Base-by-base conservation (phyloP, 1,140 invertebrate genomes). In the Pseudomyrmex concolor region DNA sequence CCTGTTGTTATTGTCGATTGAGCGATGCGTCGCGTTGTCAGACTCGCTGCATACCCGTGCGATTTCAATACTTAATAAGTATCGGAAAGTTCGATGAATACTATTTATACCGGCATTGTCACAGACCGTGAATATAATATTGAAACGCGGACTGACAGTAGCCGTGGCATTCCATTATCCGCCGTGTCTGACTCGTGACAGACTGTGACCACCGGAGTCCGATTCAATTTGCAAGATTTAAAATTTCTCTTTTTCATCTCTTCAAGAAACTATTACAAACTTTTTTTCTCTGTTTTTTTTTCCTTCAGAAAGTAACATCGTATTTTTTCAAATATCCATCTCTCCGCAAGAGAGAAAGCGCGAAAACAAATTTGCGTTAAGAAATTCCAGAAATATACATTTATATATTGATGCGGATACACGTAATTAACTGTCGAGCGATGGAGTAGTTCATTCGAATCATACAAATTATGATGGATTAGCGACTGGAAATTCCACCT, bases 381-480 rank as follows among this genome's bases (percentile, higher is more conserved):
- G 54, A 48, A 25, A 71, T 34, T 34, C 34, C 2, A 34, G 34
- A 34, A 34, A 34, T 34, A 7, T 34, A 34, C 34, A 34, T 34
- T 34, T 80, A 45, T 17, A 22, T 22, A 43, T 71, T 60, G 54
- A 34, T 50, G 17, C 15, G 48, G 7, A 12, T 71, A 55, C 50
- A 76, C 48, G 74, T 71, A 80, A 80, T 80, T 80, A 80, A 80
- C 76, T 67, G 55, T 77, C 48, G 9, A 4, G 48, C 66, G 54
- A 55, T 19, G 34, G 3, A 34, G 5, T 4, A 51, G 54, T 80
- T 59, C 55, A 59, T 60, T 70, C n/a, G 66, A 70, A 60, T 80
- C 66, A 12, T 59, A 70, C 66, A 80, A 80, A 80, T 80, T 80
- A 71, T 80, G 76, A 80, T 80, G 76, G 54, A 80, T 80, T 71